Evolutionary conservation across 2,797 vertebrate genomes (phyloP).

Genomic region (Mycteria americana): DNA sequence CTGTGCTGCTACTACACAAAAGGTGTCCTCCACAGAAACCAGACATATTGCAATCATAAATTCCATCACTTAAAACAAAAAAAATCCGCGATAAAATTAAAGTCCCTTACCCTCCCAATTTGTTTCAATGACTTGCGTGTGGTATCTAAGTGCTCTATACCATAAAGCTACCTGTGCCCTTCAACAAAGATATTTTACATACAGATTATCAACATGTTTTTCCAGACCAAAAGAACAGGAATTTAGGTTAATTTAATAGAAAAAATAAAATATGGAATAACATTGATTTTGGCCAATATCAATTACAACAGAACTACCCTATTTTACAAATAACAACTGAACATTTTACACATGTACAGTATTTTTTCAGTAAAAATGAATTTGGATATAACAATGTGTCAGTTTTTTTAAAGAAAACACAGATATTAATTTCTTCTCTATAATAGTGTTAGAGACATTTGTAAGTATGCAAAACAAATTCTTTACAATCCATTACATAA

Average conservation of each 20-base stretch:
- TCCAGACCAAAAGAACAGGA: slow-evolving; percentile 76
- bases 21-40: neutral
- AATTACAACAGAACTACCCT: slow-evolving; percentile 81
- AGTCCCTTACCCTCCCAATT: neutral
- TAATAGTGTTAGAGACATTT: slow-evolving; percentile 76
- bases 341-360: slow-evolving; percentile 87
- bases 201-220: slow-evolving; percentile 61
- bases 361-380: slow-evolving; percentile 80
- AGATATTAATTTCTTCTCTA: slow-evolving; percentile 75
- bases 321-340: slow-evolving; percentile 85
- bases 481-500: slow-evolving; percentile 81
- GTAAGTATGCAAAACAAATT: slow-evolving; percentile 75
- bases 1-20: neutral
- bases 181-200: slow-evolving; percentile 24
- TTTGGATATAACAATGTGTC: slow-evolving; percentile 77
- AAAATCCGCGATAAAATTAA: neutral
- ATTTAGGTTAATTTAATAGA: slow-evolving; percentile 83
- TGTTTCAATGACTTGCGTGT: neutral
- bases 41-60: neutral
- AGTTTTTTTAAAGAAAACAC: slow-evolving; percentile 71
- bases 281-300: slow-evolving; percentile 82
- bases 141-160: neutral
- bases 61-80: neutral
- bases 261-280: slow-evolving; percentile 85
- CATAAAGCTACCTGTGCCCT: neutral